Base-by-base conservation (phyloP, 35 echinoderm and acorn worm genomes). In the Amphiura filiformis region DNA sequence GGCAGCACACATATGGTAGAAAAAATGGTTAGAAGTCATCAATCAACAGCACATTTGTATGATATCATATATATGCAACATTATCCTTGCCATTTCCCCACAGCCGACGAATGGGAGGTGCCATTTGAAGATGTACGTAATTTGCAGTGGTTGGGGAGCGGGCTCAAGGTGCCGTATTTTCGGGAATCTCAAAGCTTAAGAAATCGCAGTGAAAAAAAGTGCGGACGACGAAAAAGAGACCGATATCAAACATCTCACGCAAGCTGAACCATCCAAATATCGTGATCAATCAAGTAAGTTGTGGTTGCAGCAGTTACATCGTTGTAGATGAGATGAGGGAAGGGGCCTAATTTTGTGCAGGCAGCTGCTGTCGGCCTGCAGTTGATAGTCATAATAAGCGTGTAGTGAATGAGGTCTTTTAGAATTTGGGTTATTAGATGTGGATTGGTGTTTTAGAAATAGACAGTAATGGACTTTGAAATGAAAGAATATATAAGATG, bases 61-160 rank as follows among this genome's bases (percentile, higher is more conserved):
- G 41, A 9, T 47, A 47, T 9, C 41, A 9, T 17, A 47, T 47
- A 47, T 9, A 47, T 47, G 4, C 17, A 47, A 47, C 41, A 17
- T 47, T 47, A 4, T 17, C 4, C 17, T 47, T 47, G 5, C 41
- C 17, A 9, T 47, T 4, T 47, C 17, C 41, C 41, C 11, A 39
- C 81, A 61, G 20, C 65, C 90, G 96, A 99, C 93, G 93, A 99
- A 80, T 99, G 96, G 96, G 96, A 94, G 80, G 90, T 99, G 39
- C 93, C 96, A 15, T 99, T 99, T 91, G 96, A 99, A 80, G 84
- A 89, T 37, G 94, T 99, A 36, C 87, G 96, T 33, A 94, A 94
- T 49, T 87, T 99, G 1, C 96, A 99, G 61, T 99, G 96, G 96
- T 85, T 99, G 1, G 96, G 96, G 28, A 99, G 96, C 49, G 96